Conservation (phyloP, 2,888 invertebrate genomes). For the Kuschelorhynchus macadamiae region DNA sequence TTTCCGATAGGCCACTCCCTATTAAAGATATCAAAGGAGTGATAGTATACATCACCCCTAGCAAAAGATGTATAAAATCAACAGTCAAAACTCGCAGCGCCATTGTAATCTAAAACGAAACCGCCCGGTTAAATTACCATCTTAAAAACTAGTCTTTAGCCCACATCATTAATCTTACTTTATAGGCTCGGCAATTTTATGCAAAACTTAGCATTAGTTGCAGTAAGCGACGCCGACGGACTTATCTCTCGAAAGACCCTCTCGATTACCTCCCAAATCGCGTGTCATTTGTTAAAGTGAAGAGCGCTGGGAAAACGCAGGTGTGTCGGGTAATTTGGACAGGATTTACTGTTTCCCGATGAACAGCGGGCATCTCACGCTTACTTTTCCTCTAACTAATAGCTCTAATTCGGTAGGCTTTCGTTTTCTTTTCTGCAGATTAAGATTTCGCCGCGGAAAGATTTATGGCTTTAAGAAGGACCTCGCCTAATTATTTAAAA, state of each 20-base stretch:
- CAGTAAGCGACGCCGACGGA: constrained; percentile 59
- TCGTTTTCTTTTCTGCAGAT: constrained; percentile 38
- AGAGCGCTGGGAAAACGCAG: constrained; percentile 63
- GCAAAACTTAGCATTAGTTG: constrained; percentile 64
- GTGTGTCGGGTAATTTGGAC: constrained; percentile 65
- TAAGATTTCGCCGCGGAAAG: constrained; percentile 42
- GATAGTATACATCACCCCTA: neutral
- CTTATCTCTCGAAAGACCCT: constrained; percentile 60
- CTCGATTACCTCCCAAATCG: constrained; percentile 65
- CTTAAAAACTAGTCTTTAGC: constrained; percentile 62
- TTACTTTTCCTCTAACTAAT: constrained; percentile 46
- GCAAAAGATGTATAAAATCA: constrained; percentile 3
- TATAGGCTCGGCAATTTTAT: constrained; percentile 64
- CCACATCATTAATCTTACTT: constrained; percentile 63
- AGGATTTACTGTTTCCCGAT: constrained; percentile 62
- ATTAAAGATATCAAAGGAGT: too few relatives aligned
- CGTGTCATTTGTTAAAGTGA: constrained; percentile 67
- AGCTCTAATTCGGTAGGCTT: constrained; percentile 42
- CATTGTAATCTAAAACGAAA: constrained; percentile 7
- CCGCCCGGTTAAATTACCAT: constrained; percentile 55
- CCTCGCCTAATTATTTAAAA: constrained; percentile 14
- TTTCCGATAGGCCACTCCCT: too few relatives aligned
- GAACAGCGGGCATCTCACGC: constrained; percentile 41
- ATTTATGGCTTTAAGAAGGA: constrained; percentile 34
- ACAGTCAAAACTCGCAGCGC: constrained; percentile 2